Base-by-base conservation (phyloP, 2,888 invertebrate species). In the Eupithecia insigniata region DNA sequence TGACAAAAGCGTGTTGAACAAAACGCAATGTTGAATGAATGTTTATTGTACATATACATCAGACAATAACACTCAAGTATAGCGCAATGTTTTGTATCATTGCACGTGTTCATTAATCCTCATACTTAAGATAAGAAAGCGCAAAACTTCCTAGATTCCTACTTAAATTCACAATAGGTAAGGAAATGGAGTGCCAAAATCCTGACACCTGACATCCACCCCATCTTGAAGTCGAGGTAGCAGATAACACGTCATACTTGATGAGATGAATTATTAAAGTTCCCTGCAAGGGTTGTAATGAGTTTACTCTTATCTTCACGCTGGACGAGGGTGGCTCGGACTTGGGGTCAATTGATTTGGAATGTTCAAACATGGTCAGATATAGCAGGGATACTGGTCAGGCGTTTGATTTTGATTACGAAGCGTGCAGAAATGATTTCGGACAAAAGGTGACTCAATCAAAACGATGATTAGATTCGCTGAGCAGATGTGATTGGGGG, bases 201-300 rank as follows among this genome's bases (percentile, higher is more conserved):
- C 22, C 58, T 71, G 74, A 71, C 74, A 74, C 71, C 74, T 74
- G 74, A 74, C 71, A 64, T 69, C 76, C 43, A 66, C 68, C 75
- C 77, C 78, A 82, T 77, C 75, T 76, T 71, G 73, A 68, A 76
- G 70, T 70, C 72, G 66, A 62, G 76, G 55, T 14, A 65, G 69
- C 62, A 66, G 76, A 77, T 79, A 78, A 79, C 78, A 78, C 79
- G 78, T 74, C 75, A 72, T 72, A 69, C 76, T 73, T 68, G 67
- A 72, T 69, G 72, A 76, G 71, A 82, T 81, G 79, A 83, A 82
- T 81, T 77, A 81, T 81, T 77, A 78, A 81, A 82, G 78, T 82
- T 80, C 80, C 80, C 72, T 73, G 61, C 73, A 74, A 77, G 79
- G 77, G 78, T 76, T 78, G 74, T 79, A 79, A 82, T 80, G 77